Conservation (phyloP, 2,113 vertebrate species). For the Sinocyclocheilus anophthalmus region DNA sequence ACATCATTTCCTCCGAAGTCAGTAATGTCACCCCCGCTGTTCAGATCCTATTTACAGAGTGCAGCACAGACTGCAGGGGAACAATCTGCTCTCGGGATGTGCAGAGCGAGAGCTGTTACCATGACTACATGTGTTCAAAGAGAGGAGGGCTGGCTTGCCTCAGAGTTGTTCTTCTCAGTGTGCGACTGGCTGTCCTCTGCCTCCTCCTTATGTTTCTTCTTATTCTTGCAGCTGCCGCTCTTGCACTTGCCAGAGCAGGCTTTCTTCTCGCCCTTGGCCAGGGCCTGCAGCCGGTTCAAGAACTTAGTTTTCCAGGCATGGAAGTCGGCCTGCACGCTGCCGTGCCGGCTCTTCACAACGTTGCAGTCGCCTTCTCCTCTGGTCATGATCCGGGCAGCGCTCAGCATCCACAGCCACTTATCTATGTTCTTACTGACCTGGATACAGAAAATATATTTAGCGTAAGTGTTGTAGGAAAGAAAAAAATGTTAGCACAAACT, state of each 20-base stretch:
- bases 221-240: conserved; percentile 78
- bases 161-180: conserved; percentile 56
- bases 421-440: conserved; percentile 89
- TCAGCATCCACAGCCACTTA: conserved; percentile 94
- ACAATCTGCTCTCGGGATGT: conserved; percentile 56
- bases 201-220: conserved; percentile 57
- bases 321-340: conserved; percentile 90
- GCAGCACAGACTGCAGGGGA: conserved; percentile 48
- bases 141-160: conserved; percentile 63
- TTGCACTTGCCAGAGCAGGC: conserved; percentile 79
- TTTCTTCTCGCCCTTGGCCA: conserved; percentile 77
- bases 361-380: conserved; percentile 83
- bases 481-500: too few species aligned
- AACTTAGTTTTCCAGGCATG: conserved; percentile 83
- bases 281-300: conserved; percentile 72
- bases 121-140: conserved; percentile 63
- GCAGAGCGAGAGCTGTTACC: conserved; percentile 58
- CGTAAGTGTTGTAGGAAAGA: too few species aligned
- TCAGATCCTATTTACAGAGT: conserved; percentile 41
- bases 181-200: conserved; percentile 43
- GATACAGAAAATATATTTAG: not conserved
- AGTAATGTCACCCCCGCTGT: conserved; percentile 62
- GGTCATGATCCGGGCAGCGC: conserved; percentile 80
- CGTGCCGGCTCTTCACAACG: conserved; percentile 81
- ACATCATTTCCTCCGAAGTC: conserved; percentile 18